phyloP scores from a whole-genome alignment of 2,113 vertebrate genomes.

The Carassius gibelio region DNA sequence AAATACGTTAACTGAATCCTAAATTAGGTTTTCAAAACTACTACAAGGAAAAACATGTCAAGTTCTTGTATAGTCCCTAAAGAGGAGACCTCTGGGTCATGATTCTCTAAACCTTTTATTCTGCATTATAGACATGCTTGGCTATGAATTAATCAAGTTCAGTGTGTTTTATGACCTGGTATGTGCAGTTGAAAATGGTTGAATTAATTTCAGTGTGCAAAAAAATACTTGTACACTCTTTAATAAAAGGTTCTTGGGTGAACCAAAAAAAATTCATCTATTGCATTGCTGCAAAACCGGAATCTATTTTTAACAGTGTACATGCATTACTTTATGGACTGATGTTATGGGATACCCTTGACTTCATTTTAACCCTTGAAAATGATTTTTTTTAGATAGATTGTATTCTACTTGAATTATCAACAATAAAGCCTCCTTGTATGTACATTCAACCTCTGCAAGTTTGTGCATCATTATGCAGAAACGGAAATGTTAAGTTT shows the following conservation, averaged over 20 bases:
- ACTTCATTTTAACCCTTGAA: not conserved
- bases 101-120: not conserved
- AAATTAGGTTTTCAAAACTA: not conserved
- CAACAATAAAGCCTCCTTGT: not conserved
- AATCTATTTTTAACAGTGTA: too few species aligned
- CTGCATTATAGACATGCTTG: not conserved
- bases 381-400: not conserved
- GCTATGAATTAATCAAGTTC: not conserved
- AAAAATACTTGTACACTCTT: not conserved
- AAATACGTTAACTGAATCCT: constrained; percentile 1
- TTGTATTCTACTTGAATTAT: not conserved
- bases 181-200: not conserved
- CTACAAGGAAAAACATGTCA: not conserved
- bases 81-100: constrained; percentile 2
- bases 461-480: constrained; percentile 5
- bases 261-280: too few species aligned
- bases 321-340: not conserved
- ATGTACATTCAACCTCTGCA: not conserved
- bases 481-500: not conserved
- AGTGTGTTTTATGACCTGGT: not conserved
- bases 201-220: not conserved
- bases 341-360: not conserved
- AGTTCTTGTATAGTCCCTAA: not conserved
- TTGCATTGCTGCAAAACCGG: too few species aligned
- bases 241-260: not conserved